Percentiles rank a stretch among this genome's conserved stretches.
Conservation (phyloP, 2,113 vertebrate genomes). For the Chaetodon trifascialis region DNA sequence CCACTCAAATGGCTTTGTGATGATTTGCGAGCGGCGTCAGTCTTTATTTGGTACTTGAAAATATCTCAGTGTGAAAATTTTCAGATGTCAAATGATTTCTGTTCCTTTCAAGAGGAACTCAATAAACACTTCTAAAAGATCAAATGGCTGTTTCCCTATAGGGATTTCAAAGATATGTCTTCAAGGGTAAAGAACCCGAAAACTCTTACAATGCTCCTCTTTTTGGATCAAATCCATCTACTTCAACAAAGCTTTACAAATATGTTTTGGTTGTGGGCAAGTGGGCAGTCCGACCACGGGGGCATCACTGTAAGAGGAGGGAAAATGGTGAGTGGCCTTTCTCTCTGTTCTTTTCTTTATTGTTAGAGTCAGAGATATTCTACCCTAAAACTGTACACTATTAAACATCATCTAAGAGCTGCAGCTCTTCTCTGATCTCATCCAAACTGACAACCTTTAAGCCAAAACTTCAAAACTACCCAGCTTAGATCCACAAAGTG, state of each 20-base stretch:
- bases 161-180: slow-evolving; percentile 33
- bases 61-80: slow-evolving; percentile 47
- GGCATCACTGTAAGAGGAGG: neutral
- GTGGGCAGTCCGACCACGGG: neutral
- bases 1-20: slow-evolving; percentile 9
- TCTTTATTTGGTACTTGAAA: slow-evolving; percentile 14
- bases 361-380: neutral
- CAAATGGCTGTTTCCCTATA: slow-evolving; percentile 12
- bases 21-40: neutral
- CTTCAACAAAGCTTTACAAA: slow-evolving; percentile 16
- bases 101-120: slow-evolving; percentile 24
- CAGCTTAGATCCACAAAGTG: neutral
- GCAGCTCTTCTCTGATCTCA: neutral
- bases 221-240: slow-evolving; percentile 1
- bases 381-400: neutral
- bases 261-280: neutral
- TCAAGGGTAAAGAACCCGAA: slow-evolving; percentile 32
- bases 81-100: slow-evolving; percentile 39
- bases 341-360: neutral
- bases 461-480: neutral
- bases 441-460: neutral
- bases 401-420: neutral
- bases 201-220: neutral
- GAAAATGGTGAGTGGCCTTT: neutral
- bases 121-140: slow-evolving; percentile 47